Conservation (phyloP, 2,113 vertebrate genomes). For the Cryptotis parvus region DNA sequence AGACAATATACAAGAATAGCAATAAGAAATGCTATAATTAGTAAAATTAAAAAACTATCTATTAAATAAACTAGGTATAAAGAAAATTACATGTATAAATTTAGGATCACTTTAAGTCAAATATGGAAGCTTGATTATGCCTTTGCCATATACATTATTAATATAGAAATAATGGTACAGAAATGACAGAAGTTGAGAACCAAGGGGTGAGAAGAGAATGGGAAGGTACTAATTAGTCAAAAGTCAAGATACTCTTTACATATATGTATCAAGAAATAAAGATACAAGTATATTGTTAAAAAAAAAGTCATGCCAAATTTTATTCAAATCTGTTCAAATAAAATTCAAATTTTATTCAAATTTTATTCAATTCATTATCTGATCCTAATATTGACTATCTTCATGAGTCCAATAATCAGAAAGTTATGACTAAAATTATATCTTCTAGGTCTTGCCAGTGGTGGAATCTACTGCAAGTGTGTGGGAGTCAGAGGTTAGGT, state of each 20-base stretch:
- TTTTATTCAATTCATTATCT: too few species aligned
- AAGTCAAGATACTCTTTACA: not conserved
- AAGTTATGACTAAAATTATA: too few species aligned
- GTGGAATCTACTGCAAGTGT: too few species aligned
- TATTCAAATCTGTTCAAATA: too few species aligned
- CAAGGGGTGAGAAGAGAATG: not conserved
- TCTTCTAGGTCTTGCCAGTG: too few species aligned
- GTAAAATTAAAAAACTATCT: conserved; percentile 23
- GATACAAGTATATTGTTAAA: not conserved
- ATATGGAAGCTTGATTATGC: not conserved
- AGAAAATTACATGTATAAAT: not conserved
- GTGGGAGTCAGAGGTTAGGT: too few species aligned
- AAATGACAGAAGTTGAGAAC: not conserved
- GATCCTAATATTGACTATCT: too few species aligned
- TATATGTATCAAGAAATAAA: not conserved
- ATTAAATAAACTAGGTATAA: not conserved
- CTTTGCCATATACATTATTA: not conserved
- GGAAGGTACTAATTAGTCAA: too few species aligned
- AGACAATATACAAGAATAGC: not conserved
- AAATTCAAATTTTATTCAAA: too few species aligned
- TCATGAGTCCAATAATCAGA: too few species aligned
- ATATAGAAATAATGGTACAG: not conserved
- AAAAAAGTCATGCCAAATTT: too few species aligned
- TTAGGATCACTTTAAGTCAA: conserved; percentile 11
- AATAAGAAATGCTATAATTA: conserved; percentile 6